Percentiles rank a stretch among this genome's conserved stretches.
Evolutionary conservation across 37 sponge, comb jelly and placozoan species (phyloP).

Genomic region (Beroe ovata): DNA sequence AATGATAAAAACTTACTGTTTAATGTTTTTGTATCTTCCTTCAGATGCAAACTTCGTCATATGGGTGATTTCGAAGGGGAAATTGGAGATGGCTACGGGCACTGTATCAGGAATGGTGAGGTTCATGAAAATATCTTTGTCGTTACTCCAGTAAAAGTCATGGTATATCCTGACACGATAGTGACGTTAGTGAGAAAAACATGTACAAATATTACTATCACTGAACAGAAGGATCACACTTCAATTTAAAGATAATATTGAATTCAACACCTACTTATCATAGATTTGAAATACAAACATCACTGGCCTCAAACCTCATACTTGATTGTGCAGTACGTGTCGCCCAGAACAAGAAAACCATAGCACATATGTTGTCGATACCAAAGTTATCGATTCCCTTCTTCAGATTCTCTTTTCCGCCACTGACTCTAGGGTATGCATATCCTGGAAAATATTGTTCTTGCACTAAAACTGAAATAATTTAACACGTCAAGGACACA

Average conservation of each 20-base stretch:
- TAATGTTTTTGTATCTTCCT: background rate
- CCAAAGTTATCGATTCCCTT: slow-evolving; percentile 29
- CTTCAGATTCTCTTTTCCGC: background rate
- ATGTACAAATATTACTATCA: no score
- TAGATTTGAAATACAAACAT: no score
- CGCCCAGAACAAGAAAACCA: background rate
- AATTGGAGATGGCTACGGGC: slow-evolving; percentile 55
- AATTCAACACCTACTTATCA: no score
- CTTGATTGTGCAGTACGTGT: background rate
- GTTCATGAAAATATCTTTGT: background rate
- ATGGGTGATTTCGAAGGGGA: slow-evolving; percentile 16
- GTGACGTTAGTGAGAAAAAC: no score
- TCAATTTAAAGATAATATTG: no score
- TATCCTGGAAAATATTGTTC: slow-evolving; percentile 8
- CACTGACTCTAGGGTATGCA: background rate
- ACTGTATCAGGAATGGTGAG: background rate
- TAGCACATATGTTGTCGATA: slow-evolving; percentile 37
- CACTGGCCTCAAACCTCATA: no score
- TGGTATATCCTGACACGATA: slow-evolving; percentile 53
- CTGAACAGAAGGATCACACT: no score
- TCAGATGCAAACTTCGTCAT: slow-evolving; percentile 14
- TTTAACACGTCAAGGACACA: no score
- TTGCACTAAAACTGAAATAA: no score
- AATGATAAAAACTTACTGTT: slow-evolving; percentile 54
- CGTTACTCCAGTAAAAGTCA: slow-evolving; percentile 25